Percentiles rank a stretch among this genome's conserved stretches.
These are phyloP conservation scores for Scolanthus callimorphus DNA, from an alignment of 92 coral and sea anemone species.

Conservation along the genomic window DNA sequence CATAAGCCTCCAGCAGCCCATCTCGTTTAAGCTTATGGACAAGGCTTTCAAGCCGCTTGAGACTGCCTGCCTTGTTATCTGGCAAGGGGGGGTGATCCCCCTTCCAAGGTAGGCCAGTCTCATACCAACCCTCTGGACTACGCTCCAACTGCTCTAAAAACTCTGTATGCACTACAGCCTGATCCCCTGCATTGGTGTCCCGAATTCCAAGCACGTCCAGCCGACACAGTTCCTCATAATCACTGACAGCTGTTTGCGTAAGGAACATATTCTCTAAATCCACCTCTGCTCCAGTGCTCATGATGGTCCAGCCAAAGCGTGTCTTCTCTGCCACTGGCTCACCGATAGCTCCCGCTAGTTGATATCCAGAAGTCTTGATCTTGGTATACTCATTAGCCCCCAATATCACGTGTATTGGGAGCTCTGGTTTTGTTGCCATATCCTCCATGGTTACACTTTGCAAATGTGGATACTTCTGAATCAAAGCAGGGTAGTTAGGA, in stretches of 20 bases:
- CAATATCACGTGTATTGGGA: conserved; percentile 5
- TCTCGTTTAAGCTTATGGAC: too few relatives aligned
- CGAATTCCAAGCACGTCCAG: conserved; percentile 1
- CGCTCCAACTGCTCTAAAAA: neutral
- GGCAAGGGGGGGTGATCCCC: too few relatives aligned
- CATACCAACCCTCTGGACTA: conserved; percentile 7
- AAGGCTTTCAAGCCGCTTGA: too few relatives aligned
- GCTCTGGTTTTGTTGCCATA: conserved; percentile 3
- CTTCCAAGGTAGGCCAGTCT: conserved; percentile 2
- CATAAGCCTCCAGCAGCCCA: conserved; percentile 12
- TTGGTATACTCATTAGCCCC: conserved; percentile 13
- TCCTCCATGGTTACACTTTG: conserved; percentile 12
- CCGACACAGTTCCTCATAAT: conserved; percentile 1
- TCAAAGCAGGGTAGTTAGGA: conserved; percentile 1
- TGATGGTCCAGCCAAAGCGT: conserved; percentile 1
- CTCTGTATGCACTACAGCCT: neutral
- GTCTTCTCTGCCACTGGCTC: conserved; percentile 1
- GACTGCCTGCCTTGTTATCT: too few relatives aligned
- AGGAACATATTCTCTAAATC: too few relatives aligned
- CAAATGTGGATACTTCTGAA: conserved; percentile 6
- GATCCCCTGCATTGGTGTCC: conserved; percentile 1
- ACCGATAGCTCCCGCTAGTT: neutral
- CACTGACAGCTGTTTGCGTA: neutral
- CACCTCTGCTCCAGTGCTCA: neutral
- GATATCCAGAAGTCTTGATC: conserved; percentile 1